phyloP scores from a whole-genome alignment of 1,140 invertebrate genomes.

The Brachionus asplanchnoidis region DNA sequence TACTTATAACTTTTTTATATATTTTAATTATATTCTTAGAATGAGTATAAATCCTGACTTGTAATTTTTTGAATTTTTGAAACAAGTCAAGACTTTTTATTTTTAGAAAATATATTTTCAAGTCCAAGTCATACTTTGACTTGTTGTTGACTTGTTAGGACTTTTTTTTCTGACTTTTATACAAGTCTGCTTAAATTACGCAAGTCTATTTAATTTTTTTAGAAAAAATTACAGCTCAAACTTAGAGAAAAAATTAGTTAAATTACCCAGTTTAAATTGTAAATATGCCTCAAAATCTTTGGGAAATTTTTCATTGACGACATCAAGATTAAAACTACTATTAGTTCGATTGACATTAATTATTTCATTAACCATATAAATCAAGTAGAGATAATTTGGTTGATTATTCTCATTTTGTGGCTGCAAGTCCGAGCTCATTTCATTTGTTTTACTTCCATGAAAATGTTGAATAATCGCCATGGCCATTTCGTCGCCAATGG shows the following conservation, averaged over 20 bases:
- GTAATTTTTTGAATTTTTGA: too few species aligned
- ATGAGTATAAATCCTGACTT: too few species aligned
- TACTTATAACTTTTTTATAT: too few species aligned
- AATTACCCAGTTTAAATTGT: conserved; percentile 10
- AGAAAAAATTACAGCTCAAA: too few species aligned
- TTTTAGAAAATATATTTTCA: too few species aligned
- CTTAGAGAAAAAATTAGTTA: neutral
- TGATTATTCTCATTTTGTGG: neutral
- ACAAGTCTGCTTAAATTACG: too few species aligned
- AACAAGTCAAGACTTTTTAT: too few species aligned
- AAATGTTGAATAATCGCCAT: neutral
- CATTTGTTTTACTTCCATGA: neutral
- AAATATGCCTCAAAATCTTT: conserved; percentile 21
- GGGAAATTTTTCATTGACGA: neutral
- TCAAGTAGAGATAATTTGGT: neutral
- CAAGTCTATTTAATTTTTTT: too few species aligned
- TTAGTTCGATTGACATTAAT: neutral
- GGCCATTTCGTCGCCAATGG: neutral
- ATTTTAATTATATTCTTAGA: too few species aligned
- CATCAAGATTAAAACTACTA: neutral
- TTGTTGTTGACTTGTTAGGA: too few species aligned
- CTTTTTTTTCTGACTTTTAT: too few species aligned
- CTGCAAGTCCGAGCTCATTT: neutral
- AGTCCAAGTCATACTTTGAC: too few species aligned
- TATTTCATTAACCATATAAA: neutral